These are phyloP conservation scores for Percopsis transmontana DNA, from an alignment of 2,113 vertebrate genomes.

Conservation along the genomic window DNA sequence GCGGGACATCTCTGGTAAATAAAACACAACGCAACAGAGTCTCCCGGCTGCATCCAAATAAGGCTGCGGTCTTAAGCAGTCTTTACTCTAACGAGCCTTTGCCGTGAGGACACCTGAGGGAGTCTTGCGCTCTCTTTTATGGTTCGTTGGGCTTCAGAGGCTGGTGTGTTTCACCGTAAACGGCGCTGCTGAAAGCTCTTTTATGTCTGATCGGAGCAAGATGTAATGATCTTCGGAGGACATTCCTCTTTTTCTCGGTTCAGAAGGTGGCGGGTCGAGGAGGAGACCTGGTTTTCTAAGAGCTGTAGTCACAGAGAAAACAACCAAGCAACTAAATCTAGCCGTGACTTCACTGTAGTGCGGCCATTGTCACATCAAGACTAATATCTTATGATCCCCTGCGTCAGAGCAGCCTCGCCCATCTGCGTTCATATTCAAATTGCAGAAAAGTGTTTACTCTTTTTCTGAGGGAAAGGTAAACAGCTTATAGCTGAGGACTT, in stretches of 20 bases:
- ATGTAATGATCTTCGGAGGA: conserved; percentile 41
- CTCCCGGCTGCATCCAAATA: not conserved
- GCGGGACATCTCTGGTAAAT: no score
- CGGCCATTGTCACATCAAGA: not conserved
- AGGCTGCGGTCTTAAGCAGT: not conserved
- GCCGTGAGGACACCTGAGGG: not conserved
- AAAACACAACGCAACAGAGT: not conserved
- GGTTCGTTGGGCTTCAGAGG: no score
- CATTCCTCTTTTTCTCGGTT: conserved; percentile 15
- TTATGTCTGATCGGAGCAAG: conserved; percentile 38
- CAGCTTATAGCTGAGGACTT: not conserved
- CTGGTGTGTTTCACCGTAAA: conserved; percentile 26
- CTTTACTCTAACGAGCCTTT: not conserved
- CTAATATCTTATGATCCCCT: no score
- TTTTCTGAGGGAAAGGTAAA: not conserved
- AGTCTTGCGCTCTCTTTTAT: no score
- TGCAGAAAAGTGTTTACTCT: conserved; percentile 2
- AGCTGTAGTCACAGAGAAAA: not conserved
- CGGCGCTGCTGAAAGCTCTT: conserved; percentile 35
- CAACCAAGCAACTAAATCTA: not conserved
- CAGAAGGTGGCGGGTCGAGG: conserved; percentile 14
- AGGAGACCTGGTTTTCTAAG: conserved; percentile 18
- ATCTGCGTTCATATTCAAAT: not conserved
- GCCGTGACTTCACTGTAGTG: conserved; percentile 1
- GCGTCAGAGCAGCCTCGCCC: conserved; percentile 12